phyloP scores from a whole-genome alignment of 2,113 vertebrate genomes.

The Corapipo altera region DNA sequence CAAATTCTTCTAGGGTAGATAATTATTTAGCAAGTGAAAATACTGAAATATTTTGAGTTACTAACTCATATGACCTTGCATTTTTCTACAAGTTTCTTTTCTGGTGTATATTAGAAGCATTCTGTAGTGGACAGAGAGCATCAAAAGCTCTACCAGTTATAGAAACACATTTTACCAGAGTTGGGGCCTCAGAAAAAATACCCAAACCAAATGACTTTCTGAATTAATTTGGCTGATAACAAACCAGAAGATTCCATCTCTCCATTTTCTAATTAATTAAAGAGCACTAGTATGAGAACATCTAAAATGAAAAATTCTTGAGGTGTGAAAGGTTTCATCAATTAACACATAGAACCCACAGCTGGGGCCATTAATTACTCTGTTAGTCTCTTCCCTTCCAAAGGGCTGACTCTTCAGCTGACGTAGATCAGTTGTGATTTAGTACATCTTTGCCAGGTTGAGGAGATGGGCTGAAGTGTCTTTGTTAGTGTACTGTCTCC shows the following conservation, averaged over 20 bases:
- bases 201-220: neutral
- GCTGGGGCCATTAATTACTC: slow-evolving; percentile 9
- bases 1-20: neutral
- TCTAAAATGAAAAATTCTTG: slow-evolving; percentile 32
- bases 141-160: neutral
- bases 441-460: neutral
- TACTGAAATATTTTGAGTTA: neutral
- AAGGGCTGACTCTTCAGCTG: neutral
- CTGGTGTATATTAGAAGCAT: neutral
- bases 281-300: neutral
- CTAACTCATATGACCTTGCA: neutral
- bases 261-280: slow-evolving; percentile 42
- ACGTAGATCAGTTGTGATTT: neutral
- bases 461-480: neutral
- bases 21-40: slow-evolving; percentile 3
- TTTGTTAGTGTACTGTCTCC: neutral
- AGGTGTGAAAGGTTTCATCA: slow-evolving; percentile 4
- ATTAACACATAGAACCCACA: neutral
- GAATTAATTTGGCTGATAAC: neutral
- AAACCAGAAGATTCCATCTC: neutral
- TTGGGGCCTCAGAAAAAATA: neutral
- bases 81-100: neutral
- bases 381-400: neutral
- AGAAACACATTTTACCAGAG: neutral
- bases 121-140: neutral